phyloP scores from a whole-genome alignment of 2,888 invertebrate genomes.

The Lysandra coridon region DNA sequence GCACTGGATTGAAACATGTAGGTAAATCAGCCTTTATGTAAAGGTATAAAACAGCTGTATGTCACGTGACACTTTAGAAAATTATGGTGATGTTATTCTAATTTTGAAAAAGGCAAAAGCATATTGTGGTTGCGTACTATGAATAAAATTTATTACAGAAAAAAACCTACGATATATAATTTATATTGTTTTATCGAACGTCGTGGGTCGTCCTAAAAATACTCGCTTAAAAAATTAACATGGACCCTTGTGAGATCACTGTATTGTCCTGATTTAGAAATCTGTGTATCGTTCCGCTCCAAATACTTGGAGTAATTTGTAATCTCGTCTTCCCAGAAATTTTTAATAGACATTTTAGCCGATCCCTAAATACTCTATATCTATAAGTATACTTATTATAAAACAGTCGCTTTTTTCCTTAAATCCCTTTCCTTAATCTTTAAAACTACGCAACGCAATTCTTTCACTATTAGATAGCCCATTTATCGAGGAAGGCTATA shows the following conservation, averaged over 20 bases:
- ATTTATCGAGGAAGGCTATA: no score
- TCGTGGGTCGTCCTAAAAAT: not conserved
- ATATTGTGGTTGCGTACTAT: not conserved
- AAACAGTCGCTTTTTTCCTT: no score
- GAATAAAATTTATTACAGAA: not conserved
- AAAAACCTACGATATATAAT: not conserved
- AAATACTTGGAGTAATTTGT: slow-evolving; percentile 3
- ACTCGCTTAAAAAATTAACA: slow-evolving; percentile 8
- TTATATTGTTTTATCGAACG: not conserved
- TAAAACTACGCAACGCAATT: no score
- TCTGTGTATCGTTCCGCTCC: slow-evolving; percentile 19
- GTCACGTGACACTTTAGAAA: not conserved
- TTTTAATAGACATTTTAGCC: not conserved
- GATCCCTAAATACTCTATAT: not conserved
- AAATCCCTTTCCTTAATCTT: no score
- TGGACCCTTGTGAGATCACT: slow-evolving; percentile 3
- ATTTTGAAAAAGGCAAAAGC: not conserved
- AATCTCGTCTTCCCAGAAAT: not conserved
- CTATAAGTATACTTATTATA: no score
- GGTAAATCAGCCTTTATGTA: no score
- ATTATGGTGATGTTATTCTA: not conserved
- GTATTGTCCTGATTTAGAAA: not conserved
- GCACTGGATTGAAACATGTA: no score
- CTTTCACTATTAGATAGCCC: no score
- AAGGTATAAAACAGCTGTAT: no score